A percentile compares a stretch with the other conserved stretches of the same genome.
Evolutionary conservation across 2,797 vertebrate species (phyloP).

Genomic region (Thunnus albacares): DNA sequence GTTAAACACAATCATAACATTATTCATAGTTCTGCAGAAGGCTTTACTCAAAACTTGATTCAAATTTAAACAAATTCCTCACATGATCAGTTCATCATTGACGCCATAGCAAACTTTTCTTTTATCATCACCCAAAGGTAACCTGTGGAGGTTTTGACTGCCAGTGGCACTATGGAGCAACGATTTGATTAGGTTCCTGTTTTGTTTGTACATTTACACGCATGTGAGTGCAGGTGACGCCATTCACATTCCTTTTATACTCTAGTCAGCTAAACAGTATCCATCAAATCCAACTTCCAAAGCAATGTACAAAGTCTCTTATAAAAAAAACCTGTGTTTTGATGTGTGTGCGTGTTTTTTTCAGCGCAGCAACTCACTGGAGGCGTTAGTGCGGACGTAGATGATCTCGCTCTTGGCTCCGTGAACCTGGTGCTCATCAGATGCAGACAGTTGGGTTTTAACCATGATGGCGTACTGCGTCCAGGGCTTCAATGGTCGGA

Average conservation of each 20-base stretch:
- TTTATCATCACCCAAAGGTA: background rate
- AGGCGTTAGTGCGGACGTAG: slow-evolving; percentile 94
- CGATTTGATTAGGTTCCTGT: background rate
- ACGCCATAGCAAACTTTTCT: background rate
- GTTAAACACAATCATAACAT: no score
- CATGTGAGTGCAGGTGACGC: background rate
- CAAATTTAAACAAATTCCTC: background rate
- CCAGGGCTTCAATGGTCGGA: slow-evolving; percentile 95
- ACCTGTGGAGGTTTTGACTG: slow-evolving; percentile 7
- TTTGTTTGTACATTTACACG: slow-evolving; percentile 1
- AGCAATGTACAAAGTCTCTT: background rate
- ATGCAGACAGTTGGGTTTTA: slow-evolving; percentile 95
- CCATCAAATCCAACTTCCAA: background rate
- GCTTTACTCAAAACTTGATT: background rate
- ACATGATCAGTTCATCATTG: background rate
- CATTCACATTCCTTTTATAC: background rate
- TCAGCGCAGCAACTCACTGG: slow-evolving; percentile 86
- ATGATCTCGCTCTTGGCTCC: slow-evolving; percentile 98
- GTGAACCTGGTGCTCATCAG: slow-evolving; percentile 91
- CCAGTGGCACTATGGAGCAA: slow-evolving; percentile 3
- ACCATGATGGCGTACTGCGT: slow-evolving; percentile 98
- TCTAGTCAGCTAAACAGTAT: background rate
- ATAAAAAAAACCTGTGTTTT: background rate
- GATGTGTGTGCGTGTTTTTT: background rate
- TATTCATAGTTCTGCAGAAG: no score